Evolutionary conservation across 2,888 invertebrate genomes (phyloP), one percentile per base, ranked within the genome.

Genomic region (Stenichneumon culpator): DNA sequence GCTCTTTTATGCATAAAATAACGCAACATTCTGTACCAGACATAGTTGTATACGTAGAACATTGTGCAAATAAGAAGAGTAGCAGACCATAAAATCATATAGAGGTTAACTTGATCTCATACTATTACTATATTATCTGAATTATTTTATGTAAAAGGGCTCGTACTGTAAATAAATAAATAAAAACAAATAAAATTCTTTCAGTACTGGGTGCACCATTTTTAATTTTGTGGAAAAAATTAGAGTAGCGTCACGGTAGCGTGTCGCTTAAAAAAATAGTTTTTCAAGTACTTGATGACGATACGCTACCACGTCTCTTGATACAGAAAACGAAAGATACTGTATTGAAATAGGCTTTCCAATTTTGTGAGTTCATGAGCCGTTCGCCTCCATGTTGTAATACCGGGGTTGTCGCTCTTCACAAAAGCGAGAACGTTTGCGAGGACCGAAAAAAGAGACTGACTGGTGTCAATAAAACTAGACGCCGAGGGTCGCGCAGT

Each of bases 381-480:
- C 79, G 65, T 69, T 60, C 28, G 75, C 25, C 52, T 67, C 52
- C 22, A 22, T 16, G 67, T 7, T 67, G 75, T 54, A 85, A 87
- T 83, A 82, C 72, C 65, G 36, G 28, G 32, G 22, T 25, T 22
- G 65, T 65, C 36, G 47, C 65, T 25, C 16, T 19, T 36, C 4
- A 39, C 39, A 52, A 28, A 28, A 32, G 47, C 25, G 75, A 67
- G 25, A 67, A 19, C 65, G 60, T 65, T 73, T 36, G 50, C 28
- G n/a, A 32, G 60, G 16, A 57, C 81, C 83, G 86, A 78, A 78
- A n/a, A 54, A 54, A 39, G n/a, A 25, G 63, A 84, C 82, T 84
- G 84, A 88, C 85, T 86, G 86, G 83, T 88, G 88, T 90, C 90
- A 85, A 90, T 90, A 89, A 88, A 90, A 89, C 77, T 36, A 60